Evolutionary conservation across 2,888 invertebrate species (phyloP).

Genomic region (Atrina japonica): DNA sequence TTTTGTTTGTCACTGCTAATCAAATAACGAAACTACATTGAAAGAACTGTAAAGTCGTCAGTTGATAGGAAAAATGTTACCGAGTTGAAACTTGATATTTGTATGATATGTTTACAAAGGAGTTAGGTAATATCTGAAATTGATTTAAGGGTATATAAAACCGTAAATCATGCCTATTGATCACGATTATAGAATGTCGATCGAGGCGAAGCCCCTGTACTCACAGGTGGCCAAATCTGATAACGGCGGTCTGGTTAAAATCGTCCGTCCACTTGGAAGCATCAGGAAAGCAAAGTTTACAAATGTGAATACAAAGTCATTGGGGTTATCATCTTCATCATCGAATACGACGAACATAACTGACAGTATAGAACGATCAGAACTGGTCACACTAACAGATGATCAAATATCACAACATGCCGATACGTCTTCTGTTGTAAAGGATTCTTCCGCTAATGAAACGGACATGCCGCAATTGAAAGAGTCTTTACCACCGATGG

Average conservation of each 20-base stretch:
- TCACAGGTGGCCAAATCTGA: conserved; percentile 23
- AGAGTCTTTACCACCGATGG: conserved; percentile 14
- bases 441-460: background rate
- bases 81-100: too few species aligned
- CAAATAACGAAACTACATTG: too few species aligned
- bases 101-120: background rate
- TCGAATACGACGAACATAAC: background rate
- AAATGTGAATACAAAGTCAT: conserved; percentile 13
- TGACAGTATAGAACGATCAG: background rate
- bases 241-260: conserved; percentile 22
- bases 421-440: background rate
- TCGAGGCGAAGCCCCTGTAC: conserved; percentile 41
- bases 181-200: conserved; percentile 43
- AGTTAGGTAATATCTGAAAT: conserved; percentile 6
- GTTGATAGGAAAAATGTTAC: too few species aligned
- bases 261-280: conserved; percentile 24
- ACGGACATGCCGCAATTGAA: background rate
- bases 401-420: conserved; percentile 21
- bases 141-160: conserved; percentile 10
- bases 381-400: conserved; percentile 3
- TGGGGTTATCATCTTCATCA: conserved; percentile 2
- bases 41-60: too few species aligned
- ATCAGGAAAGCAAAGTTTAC: conserved; percentile 10
- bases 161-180: conserved; percentile 37
- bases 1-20: too few species aligned